Conservation (phyloP, 2,113 vertebrate genomes). For the Spermophilus dauricus region DNA sequence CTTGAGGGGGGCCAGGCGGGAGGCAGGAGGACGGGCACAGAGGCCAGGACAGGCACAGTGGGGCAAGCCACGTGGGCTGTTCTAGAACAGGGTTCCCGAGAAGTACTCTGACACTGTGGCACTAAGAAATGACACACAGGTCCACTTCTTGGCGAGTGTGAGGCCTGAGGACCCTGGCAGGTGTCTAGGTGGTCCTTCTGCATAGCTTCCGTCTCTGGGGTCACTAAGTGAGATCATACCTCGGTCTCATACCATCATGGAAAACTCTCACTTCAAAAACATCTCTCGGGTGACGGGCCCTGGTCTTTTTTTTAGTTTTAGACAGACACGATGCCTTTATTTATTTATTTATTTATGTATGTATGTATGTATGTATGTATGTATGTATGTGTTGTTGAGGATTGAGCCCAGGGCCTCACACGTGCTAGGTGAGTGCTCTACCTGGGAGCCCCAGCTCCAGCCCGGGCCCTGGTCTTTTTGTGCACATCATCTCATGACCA, state of each 20-base stretch:
- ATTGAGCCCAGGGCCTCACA: no score
- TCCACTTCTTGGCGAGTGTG: background rate
- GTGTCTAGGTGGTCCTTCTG: background rate
- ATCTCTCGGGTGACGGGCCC: background rate
- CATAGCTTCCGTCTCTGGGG: background rate
- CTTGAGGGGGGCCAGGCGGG: background rate
- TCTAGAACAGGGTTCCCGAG: background rate
- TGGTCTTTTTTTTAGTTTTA: background rate
- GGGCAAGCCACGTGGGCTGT: no score
- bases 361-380: no score
- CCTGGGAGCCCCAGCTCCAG: no score
- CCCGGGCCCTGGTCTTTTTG: background rate
- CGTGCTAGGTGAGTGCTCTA: no score
- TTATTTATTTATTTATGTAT: no score
- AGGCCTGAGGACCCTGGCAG: background rate
- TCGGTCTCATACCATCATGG: background rate
- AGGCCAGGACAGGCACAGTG: background rate
- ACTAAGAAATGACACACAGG: rapidly evolving
- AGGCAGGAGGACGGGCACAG: background rate
- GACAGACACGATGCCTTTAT: no score
- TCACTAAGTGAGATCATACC: background rate
- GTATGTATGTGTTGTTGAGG: no score
- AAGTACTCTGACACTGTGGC: background rate
- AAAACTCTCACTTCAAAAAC: background rate
- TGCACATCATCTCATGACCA: background rate